phyloP scores from a whole-genome alignment of 1,140 invertebrate genomes.

The Colletes latitarsis region DNA sequence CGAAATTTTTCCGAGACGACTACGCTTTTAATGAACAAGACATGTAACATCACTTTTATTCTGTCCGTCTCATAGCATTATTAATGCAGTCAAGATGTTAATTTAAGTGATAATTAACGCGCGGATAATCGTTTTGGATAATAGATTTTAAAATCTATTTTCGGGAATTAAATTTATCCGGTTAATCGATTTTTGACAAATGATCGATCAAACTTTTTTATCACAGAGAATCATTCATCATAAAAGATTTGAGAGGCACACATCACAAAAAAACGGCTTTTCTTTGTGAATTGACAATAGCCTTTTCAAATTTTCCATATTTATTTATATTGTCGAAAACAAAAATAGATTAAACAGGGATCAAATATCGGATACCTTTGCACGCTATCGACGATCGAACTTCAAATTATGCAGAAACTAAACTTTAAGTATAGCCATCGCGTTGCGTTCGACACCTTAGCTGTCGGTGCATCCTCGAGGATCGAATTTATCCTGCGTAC shows the following conservation, averaged over 20 bases:
- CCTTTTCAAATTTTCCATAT: too few species aligned
- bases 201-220: too few species aligned
- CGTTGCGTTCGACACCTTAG: slow-evolving; percentile 29
- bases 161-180: too few species aligned
- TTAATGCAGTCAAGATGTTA: neutral
- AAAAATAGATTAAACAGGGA: too few species aligned
- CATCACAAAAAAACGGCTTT: neutral
- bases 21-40: too few species aligned
- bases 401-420: slow-evolving; percentile 46
- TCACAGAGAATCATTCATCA: too few species aligned
- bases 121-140: too few species aligned
- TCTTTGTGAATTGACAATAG: too few species aligned
- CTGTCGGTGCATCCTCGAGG: slow-evolving; percentile 24
- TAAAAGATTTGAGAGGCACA: too few species aligned
- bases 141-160: neutral
- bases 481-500: slow-evolving; percentile 37
- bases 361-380: neutral
- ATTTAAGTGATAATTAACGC: too few species aligned
- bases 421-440: slow-evolving; percentile 34
- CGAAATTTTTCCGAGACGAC: neutral
- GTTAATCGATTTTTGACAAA: too few species aligned
- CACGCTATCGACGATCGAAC: slow-evolving; percentile 33
- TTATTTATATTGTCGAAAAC: too few species aligned
- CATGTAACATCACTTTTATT: neutral
- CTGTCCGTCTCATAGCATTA: neutral